A percentile compares a stretch with the other conserved stretches of the same genome.
Conservation (phyloP, 2,113 vertebrate genomes). For the Oceanites oceanicus region DNA sequence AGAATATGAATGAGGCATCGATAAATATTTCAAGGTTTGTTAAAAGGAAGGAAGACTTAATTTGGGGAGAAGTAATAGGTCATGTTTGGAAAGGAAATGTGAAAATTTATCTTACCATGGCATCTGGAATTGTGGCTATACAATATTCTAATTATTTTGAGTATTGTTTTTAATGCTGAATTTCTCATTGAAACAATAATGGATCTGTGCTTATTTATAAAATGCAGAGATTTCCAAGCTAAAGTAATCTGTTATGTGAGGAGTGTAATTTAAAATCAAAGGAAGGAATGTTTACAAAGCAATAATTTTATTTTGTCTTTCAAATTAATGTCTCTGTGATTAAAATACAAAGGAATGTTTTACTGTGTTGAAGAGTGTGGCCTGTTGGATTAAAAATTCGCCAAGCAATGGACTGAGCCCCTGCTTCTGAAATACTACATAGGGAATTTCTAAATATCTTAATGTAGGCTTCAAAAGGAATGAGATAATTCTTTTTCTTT, state of each 20-base stretch:
- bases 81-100: background rate
- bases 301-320: background rate
- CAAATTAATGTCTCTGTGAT: background rate
- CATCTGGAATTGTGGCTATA: background rate
- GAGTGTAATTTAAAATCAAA: background rate
- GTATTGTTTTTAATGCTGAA: background rate
- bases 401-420: background rate
- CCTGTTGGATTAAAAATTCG: background rate
- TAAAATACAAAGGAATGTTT: background rate
- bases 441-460: background rate
- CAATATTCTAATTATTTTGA: background rate
- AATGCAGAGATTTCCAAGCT: background rate
- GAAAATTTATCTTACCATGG: background rate
- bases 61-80: background rate
- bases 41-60: background rate
- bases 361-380: background rate
- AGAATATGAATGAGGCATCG: background rate
- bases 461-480: background rate
- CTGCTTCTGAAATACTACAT: background rate
- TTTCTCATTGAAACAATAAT: background rate
- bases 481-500: background rate
- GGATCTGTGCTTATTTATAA: background rate
- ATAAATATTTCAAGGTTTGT: background rate
- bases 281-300: background rate
- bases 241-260: background rate